Base-by-base conservation (phyloP, 35 echinoderm and acorn worm species). In the Chiridota heheva region DNA sequence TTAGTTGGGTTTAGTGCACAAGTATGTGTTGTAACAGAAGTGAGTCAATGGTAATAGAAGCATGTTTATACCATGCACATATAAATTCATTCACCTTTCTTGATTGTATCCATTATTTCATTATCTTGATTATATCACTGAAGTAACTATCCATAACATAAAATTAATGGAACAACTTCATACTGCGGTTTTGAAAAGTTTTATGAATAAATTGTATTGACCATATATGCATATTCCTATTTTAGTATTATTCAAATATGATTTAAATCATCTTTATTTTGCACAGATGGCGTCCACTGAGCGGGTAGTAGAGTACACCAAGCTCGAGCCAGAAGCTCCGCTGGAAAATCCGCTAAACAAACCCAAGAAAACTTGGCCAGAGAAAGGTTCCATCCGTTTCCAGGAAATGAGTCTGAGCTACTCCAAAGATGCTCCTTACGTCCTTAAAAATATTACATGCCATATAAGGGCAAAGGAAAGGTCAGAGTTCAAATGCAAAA, bases 271-370 rank as follows among this genome's bases (percentile, higher is more conserved):
- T 32, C 2, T 55, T 71, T 82, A 27, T 72, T 42, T 40, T 43
- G 16, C 80, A 20, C 56, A 97, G 93, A 97, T 97, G 88, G 91
- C 93, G 38, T 87, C 93, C 5, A 89, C 91, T 30, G 93, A 97
- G 41, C 59, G 93, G 41, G 88, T 88, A 5, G 55, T 91, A 8
- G 93, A 97, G 56, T 97, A 97, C 73, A 87, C 78, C 30, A 81
- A 97, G 16, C 63, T 97, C 27, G 60, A 91, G 44, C 67, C 93
- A 57, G 93, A 97, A 33, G 93, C 89, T 43, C 73, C 84, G 20
- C 67, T 97, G 15, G 67, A 78, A 57, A 91, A 78, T 16, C 60
- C 59, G 5, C 43, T 80, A 22, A 76, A 60, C 0, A 87, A 87
- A 29, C 88, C 93, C 0, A 77, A 58, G 0, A 38, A 70, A 27